Conservation (phyloP, 2,888 invertebrate genomes). For the Asteroscopus sphinx region DNA sequence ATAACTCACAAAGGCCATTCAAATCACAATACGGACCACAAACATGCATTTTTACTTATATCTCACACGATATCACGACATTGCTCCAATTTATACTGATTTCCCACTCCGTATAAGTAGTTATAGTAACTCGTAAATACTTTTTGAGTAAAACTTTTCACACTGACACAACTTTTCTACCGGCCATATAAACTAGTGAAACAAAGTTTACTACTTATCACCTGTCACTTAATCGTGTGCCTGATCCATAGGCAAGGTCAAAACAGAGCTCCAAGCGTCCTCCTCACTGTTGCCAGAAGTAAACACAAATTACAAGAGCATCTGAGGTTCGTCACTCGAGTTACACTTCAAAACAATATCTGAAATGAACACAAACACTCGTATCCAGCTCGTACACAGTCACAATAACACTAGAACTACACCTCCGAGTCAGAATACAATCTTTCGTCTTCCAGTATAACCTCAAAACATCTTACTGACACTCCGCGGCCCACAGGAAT, state of each 20-base stretch:
- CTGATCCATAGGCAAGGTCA: constrained; percentile 76
- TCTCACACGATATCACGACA: constrained; percentile 25
- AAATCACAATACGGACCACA: constrained; percentile 11
- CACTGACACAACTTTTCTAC: constrained; percentile 79
- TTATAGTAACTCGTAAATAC: constrained; percentile 73
- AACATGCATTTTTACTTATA: constrained; percentile 22
- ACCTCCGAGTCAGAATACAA: constrained; percentile 78
- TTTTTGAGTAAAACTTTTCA: constrained; percentile 84
- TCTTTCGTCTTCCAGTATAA: constrained; percentile 85
- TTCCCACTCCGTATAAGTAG: constrained; percentile 56
- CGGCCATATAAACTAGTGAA: constrained; percentile 73
- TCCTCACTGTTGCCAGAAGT: constrained; percentile 80
- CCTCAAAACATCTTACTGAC: constrained; percentile 90
- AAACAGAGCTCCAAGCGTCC: constrained; percentile 76
- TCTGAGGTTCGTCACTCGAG: constrained; percentile 81
- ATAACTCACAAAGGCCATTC: constrained; percentile 8
- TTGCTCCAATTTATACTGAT: constrained; percentile 24
- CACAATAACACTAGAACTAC: constrained; percentile 70
- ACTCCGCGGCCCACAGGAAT: constrained; percentile 90
- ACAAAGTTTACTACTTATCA: constrained; percentile 74
- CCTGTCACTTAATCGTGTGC: constrained; percentile 72
- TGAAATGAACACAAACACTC: constrained; percentile 80
- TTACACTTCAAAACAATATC: constrained; percentile 88
- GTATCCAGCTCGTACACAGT: constrained; percentile 65
- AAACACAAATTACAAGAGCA: constrained; percentile 87